phyloP scores from a whole-genome alignment of 2,797 vertebrate species.

The Gallinago nigripennis region DNA sequence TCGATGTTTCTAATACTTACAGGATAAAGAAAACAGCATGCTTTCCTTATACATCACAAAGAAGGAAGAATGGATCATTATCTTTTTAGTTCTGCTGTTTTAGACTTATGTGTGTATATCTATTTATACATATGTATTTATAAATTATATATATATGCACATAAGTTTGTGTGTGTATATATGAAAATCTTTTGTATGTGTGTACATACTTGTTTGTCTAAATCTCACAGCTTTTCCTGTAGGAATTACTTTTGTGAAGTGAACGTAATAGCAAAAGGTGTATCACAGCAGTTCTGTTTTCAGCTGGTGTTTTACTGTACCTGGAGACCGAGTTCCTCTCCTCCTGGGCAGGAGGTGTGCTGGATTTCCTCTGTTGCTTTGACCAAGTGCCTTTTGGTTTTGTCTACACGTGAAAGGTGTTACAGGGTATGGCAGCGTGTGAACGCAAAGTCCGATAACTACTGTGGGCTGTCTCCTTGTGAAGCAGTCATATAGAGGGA shows the following conservation, averaged over 20 bases:
- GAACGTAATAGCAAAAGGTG: neutral
- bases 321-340: neutral
- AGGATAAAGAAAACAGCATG: neutral
- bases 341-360: neutral
- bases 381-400: slow-evolving; percentile 51
- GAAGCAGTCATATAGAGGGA: neutral
- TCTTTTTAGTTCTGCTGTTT: neutral
- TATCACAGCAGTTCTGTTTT: neutral
- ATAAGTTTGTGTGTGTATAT: neutral
- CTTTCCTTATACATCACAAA: neutral
- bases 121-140: neutral
- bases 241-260: neutral
- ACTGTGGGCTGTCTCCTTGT: neutral
- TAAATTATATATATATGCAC: neutral
- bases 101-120: neutral
- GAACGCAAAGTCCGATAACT: neutral
- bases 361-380: neutral
- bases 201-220: neutral
- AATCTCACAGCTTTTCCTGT: neutral
- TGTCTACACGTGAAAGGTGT: neutral
- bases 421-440: neutral
- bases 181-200: neutral
- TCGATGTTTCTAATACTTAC: neutral
- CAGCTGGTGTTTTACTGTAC: neutral
- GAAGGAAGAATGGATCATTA: neutral